Evolutionary conservation across 2,888 invertebrate genomes (phyloP).

Genomic region (Cryptus armator): DNA sequence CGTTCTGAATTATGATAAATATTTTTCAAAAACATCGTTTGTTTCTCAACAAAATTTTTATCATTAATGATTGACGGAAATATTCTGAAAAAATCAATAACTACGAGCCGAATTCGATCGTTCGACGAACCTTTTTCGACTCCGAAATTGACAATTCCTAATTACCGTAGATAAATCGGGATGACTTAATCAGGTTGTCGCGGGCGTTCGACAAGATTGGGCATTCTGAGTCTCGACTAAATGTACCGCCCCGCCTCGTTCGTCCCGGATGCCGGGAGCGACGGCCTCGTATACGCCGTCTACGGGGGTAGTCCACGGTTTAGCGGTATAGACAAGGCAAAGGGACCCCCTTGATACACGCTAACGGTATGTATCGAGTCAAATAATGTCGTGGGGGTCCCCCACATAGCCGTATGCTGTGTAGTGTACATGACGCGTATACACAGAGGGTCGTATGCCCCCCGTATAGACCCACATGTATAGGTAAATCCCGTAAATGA

Average conservation of each 20-base stretch:
- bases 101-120: no score
- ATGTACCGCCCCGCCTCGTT: conserved; percentile 25
- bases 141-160: no score
- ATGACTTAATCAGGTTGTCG: not conserved
- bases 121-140: no score
- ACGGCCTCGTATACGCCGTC: conserved; percentile 4
- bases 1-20: no score
- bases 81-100: no score
- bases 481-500: conserved; percentile 61
- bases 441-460: conserved; percentile 7
- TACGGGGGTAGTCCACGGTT: conserved; percentile 5
- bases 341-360: conserved; percentile 31
- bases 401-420: conserved; percentile 25
- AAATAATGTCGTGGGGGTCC: conserved; percentile 52
- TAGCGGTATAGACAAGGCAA: not conserved
- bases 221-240: not conserved
- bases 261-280: conserved; percentile 18
- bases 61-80: no score
- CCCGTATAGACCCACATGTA: conserved; percentile 11
- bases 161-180: not conserved
- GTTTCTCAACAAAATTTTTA: no score
- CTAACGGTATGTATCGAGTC: conserved; percentile 50
- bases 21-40: no score
- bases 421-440: not conserved
- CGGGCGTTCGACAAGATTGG: not conserved